Percentiles rank a stretch among this genome's conserved stretches.
Evolutionary conservation across 2,113 vertebrate species (phyloP).

Genomic region (Charina bottae): DNA sequence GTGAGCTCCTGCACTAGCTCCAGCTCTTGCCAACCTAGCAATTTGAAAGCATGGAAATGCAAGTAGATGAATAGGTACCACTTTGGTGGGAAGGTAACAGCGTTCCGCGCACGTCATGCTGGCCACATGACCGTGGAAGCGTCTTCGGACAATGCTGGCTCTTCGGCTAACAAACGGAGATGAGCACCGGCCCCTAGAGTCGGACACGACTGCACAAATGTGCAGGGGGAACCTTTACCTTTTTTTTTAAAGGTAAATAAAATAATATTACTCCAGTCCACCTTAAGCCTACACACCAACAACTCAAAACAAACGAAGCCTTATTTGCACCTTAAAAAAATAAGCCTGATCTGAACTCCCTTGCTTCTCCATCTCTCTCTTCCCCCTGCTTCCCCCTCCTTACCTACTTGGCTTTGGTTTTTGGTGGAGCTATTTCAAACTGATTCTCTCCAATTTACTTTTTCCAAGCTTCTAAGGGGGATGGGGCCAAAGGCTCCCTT

Average conservation of each 20-base stretch:
- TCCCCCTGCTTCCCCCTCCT: not conserved
- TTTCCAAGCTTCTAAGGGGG: not conserved
- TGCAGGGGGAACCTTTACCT: too few relatives aligned
- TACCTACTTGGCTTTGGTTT: not conserved
- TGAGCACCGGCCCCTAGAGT: too few relatives aligned
- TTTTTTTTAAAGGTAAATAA: constrained; percentile 2
- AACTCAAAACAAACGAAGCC: not conserved
- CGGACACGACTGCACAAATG: too few relatives aligned
- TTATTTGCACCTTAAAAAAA: not conserved
- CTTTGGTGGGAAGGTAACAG: too few relatives aligned
- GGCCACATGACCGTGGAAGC: too few relatives aligned
- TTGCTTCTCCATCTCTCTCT: not conserved
- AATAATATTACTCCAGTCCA: not conserved
- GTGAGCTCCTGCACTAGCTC: too few relatives aligned
- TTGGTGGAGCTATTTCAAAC: not conserved
- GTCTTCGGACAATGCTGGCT: too few relatives aligned
- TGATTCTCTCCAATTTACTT: not conserved
- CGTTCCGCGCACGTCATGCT: too few relatives aligned
- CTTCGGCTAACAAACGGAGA: too few relatives aligned
- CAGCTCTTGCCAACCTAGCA: too few relatives aligned
- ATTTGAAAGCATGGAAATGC: too few relatives aligned
- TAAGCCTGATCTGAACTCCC: not conserved
- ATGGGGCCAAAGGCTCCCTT: not conserved
- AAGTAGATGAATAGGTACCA: too few relatives aligned
- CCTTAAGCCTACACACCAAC: not conserved